A percentile compares a stretch with the other conserved stretches of the same genome.
These are phyloP conservation scores for Zenarchopterus dispar DNA, from an alignment of 2,797 vertebrate species.

Conservation along the genomic window DNA sequence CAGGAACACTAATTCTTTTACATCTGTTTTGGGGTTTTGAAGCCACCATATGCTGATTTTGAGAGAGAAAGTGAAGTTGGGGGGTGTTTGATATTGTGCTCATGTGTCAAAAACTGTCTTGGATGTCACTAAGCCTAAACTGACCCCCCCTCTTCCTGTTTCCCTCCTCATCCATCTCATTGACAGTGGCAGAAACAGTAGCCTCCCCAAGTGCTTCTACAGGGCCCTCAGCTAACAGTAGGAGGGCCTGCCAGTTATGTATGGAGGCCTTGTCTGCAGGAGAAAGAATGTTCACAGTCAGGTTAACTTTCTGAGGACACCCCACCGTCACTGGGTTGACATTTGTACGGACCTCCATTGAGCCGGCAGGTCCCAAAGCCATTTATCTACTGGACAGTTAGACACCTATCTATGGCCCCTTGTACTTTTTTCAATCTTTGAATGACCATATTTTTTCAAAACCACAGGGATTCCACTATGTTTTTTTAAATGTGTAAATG, in stretches of 20 bases:
- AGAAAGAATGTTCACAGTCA: constrained; percentile 51
- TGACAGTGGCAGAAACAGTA: constrained; percentile 75
- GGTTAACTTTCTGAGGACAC: constrained; percentile 41
- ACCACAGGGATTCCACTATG: constrained; percentile 10
- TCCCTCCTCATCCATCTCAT: constrained; percentile 74
- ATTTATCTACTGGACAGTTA: constrained; percentile 53
- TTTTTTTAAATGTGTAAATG: too few relatives aligned
- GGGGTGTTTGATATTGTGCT: constrained; percentile 32
- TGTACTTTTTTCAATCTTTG: neutral
- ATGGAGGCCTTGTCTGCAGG: constrained; percentile 63
- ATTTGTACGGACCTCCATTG: constrained; percentile 29
- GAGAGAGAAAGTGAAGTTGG: constrained; percentile 7
- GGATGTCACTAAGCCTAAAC: constrained; percentile 49
- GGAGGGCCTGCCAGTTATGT: constrained; percentile 56
- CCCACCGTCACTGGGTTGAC: constrained; percentile 36
- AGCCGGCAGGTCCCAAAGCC: constrained; percentile 36
- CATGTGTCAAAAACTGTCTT: constrained; percentile 53
- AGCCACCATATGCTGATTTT: constrained; percentile 54
- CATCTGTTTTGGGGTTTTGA: constrained; percentile 42
- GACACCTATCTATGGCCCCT: constrained; percentile 22
- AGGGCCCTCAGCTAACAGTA: constrained; percentile 37
- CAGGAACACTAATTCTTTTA: constrained; percentile 47
- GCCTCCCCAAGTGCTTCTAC: constrained; percentile 57
- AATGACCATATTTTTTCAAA: constrained; percentile 5
- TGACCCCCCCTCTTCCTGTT: constrained; percentile 44